Percentiles rank a stretch among this genome's conserved stretches.
phyloP scores from a whole-genome alignment of 2,888 invertebrate genomes.

The Drosophila setosimentum region DNA sequence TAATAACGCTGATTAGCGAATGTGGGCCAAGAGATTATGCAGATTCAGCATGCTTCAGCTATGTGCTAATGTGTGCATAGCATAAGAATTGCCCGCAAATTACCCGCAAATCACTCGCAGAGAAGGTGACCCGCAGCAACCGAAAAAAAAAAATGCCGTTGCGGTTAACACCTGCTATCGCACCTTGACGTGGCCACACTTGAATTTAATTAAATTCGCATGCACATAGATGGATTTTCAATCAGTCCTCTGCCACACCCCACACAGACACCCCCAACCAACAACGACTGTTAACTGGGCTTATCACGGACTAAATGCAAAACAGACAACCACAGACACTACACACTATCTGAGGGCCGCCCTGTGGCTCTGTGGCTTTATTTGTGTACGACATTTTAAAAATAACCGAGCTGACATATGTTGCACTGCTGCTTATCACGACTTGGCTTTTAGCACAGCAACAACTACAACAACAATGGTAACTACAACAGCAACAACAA shows the following conservation, averaged over 20 bases:
- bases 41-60: constrained; percentile 34
- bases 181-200: constrained; percentile 32
- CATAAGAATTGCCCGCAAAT: constrained; percentile 60
- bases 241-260: constrained; percentile 40
- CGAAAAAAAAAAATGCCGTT: background rate
- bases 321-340: constrained; percentile 38
- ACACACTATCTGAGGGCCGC: constrained; percentile 28
- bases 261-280: background rate
- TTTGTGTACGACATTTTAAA: constrained; percentile 20
- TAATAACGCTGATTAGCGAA: constrained; percentile 65
- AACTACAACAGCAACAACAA: constrained; percentile 5
- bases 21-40: constrained; percentile 67
- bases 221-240: constrained; percentile 69
- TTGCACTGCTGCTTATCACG: constrained; percentile 48
- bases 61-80: constrained; percentile 23
- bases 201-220: constrained; percentile 67
- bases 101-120: constrained; percentile 64
- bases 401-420: constrained; percentile 33
- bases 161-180: constrained; percentile 16
- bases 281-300: constrained; percentile 21
- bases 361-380: constrained; percentile 3
- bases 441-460: too few species aligned
- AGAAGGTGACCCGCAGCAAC: constrained; percentile 26
- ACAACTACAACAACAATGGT: constrained; percentile 11
- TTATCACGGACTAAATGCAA: constrained; percentile 59